phyloP scores from a whole-genome alignment of 2,113 vertebrate species.

The Ancistrus triradiatus region DNA sequence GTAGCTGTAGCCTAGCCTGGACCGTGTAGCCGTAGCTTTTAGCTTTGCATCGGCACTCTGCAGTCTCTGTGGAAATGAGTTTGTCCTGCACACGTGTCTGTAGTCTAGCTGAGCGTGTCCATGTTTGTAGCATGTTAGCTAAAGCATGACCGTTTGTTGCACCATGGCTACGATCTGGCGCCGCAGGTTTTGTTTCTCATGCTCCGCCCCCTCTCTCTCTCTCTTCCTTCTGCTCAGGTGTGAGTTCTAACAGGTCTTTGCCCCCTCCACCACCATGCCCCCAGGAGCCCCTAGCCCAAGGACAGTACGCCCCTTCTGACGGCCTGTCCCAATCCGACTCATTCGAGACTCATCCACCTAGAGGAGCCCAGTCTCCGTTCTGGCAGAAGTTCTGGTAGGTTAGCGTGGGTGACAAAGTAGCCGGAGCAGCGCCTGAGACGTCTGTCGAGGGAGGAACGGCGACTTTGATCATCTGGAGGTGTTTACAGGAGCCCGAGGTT shows the following conservation, averaged over 20 bases:
- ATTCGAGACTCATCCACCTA: background rate
- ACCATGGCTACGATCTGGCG: background rate
- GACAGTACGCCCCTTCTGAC: background rate
- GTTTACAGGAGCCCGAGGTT: background rate
- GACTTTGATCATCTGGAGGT: too few relatives aligned
- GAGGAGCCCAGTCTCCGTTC: background rate
- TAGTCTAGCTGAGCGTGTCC: background rate
- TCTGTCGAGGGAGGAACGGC: background rate
- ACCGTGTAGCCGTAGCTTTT: background rate
- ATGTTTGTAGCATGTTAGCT: background rate
- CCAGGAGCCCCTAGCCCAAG: background rate
- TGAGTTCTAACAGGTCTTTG: background rate
- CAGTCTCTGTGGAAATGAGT: background rate
- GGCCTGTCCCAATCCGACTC: background rate
- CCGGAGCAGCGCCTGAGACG: background rate
- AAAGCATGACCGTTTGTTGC: background rate
- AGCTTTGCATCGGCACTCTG: background rate
- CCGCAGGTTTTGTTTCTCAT: background rate
- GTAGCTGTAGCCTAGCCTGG: background rate
- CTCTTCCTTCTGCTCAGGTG: background rate
- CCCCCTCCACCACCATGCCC: background rate
- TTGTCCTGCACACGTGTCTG: background rate
- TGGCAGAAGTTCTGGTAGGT: background rate
- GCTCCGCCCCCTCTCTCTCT: background rate
- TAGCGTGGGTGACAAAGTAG: background rate